These are phyloP conservation scores for Heliangelus exortis DNA, from an alignment of 2,797 vertebrate genomes.

Conservation along the genomic window DNA sequence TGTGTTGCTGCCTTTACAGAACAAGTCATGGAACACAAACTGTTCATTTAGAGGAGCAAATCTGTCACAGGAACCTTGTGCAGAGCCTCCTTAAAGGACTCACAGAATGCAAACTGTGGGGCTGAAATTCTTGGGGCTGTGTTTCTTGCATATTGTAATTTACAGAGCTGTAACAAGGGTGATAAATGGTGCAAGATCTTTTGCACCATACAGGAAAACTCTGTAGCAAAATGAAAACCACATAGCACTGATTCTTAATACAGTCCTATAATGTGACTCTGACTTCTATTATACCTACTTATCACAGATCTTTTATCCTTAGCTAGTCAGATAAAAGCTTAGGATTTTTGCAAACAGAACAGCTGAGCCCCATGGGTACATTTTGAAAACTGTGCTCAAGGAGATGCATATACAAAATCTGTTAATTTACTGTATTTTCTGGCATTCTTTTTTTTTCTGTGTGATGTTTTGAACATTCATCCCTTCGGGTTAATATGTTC, in stretches of 20 bases:
- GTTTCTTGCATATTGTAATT: neutral
- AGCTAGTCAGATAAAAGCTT: conserved; percentile 39
- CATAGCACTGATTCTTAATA: neutral
- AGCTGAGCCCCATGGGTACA: conserved; percentile 34
- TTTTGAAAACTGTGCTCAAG: conserved; percentile 27
- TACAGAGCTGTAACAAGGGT: neutral
- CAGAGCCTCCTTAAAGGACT: neutral
- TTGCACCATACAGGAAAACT: neutral
- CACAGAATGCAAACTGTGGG: neutral
- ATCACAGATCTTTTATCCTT: neutral
- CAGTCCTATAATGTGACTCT: neutral
- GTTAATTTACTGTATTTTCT: neutral
- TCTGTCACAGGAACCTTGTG: neutral
- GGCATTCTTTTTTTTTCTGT: neutral
- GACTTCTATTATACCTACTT: conserved; percentile 9
- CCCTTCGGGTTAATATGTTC: conserved; percentile 50
- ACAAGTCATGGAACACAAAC: rapidly evolving
- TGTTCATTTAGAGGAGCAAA: neutral
- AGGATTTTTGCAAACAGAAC: conserved; percentile 36
- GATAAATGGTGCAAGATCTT: neutral
- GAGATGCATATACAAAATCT: neutral
- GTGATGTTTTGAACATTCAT: conserved; percentile 36
- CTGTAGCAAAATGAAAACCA: neutral
- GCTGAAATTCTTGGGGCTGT: neutral
- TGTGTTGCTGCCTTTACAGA: neutral